Percentiles rank a stretch among this genome's conserved stretches.
Conservation (phyloP, 2,797 vertebrate genomes). For the Myiotriccus ornatus region DNA sequence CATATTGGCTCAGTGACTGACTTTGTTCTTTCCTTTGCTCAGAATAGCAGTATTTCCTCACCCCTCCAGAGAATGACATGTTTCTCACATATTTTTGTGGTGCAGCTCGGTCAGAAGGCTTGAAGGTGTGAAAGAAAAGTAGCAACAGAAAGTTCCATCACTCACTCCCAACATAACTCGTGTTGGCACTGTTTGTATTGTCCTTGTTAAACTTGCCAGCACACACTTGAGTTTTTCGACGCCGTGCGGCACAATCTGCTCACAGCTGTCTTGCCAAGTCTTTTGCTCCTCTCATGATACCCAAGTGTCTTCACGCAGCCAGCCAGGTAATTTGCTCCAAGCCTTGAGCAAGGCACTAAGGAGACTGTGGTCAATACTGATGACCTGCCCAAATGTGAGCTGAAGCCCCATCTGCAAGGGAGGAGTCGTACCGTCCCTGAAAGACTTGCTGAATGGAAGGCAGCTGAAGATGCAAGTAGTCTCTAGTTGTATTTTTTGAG, state of each 20-base stretch:
- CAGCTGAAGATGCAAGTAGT: background rate
- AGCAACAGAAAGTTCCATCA: background rate
- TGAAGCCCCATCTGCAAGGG: background rate
- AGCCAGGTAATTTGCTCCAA: background rate
- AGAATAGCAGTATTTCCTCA: conserved; percentile 49
- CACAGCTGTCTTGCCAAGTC: background rate
- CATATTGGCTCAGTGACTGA: background rate
- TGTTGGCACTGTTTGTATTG: conserved; percentile 20
- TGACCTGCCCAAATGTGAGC: background rate
- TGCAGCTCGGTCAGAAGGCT: conserved; percentile 31
- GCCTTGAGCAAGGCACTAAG: background rate
- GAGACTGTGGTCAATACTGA: background rate
- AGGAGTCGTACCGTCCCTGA: background rate
- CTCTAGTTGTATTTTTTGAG: background rate
- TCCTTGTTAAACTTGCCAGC: background rate
- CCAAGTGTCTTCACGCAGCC: background rate
- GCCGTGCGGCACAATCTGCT: background rate
- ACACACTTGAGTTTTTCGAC: background rate
- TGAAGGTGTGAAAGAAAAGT: conserved; percentile 31
- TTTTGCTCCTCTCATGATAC: background rate
- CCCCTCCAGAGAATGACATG: background rate
- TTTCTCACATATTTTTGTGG: conserved; percentile 9
- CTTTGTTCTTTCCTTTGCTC: conserved; percentile 48
- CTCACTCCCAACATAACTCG: background rate
- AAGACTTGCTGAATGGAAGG: background rate